Percentiles rank a stretch among this genome's conserved stretches.
Evolutionary conservation across 2,113 vertebrate genomes (phyloP).

Genomic region (Bucco capensis): DNA sequence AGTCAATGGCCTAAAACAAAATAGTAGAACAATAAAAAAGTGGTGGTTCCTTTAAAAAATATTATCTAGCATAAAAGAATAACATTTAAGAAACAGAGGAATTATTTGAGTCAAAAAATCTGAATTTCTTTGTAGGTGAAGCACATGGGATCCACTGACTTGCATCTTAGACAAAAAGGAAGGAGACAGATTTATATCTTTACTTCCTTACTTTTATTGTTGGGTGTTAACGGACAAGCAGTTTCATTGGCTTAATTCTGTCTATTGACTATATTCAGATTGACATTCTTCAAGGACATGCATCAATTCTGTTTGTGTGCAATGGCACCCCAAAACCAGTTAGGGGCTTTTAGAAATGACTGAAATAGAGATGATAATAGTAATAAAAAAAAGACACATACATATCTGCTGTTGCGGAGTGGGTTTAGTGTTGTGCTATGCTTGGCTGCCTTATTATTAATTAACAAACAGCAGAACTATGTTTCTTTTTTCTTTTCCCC

Average conservation of each 20-base stretch:
- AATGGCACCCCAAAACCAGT: not conserved
- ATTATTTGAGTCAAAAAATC: not conserved
- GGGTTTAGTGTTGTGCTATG: slow-evolving; percentile 28
- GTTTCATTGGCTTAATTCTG: not conserved
- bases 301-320: not conserved
- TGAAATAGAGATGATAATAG: not conserved
- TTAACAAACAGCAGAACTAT: slow-evolving; percentile 62
- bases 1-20: not conserved
- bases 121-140: too few species aligned
- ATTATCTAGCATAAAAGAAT: not conserved
- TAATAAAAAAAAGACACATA: not conserved
- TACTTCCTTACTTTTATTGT: not conserved
- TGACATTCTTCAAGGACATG: slow-evolving; percentile 2
- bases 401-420: not conserved
- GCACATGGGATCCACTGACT: not conserved
- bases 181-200: not conserved
- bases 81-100: not conserved
- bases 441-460: slow-evolving; percentile 67
- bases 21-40: not conserved
- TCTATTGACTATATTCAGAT: not conserved
- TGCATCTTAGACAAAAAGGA: not conserved
- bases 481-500: slow-evolving; percentile 51
- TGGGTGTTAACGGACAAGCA: not conserved
- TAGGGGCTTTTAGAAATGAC: not conserved
- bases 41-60: not conserved